Base-by-base conservation (phyloP, 2,888 invertebrate genomes). In the Chromoteleia sp. region DNA sequence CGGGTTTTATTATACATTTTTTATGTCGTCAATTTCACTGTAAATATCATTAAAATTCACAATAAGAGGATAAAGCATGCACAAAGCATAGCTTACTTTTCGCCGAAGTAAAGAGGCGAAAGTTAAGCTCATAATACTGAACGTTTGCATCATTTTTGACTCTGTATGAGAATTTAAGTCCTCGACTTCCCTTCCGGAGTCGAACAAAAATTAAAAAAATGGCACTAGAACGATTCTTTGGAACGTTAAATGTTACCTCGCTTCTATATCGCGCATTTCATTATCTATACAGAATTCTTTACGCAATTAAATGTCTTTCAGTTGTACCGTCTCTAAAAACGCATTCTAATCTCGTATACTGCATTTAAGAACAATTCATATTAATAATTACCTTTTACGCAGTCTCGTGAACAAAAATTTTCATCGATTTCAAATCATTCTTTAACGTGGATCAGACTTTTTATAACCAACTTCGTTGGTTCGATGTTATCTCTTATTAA, bases 31-130 rank as follows among this genome's bases (percentile, higher is more conserved):
- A 68, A 70, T 61, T 45, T 19, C 29, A 70, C 25, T 61, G 76
- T 77, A 77, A 61, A 70, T 77, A 56, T 70, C 76, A 77, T 77
- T 70, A 70, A 77, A 68, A 77, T 70, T 68, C 56, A 70, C 61
- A 61, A 70, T 70, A 77, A 77, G 48, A 61, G 54, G 70, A 70
- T 77, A 45, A 77, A 68, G 59, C 45, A 54, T 59, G 54, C 68
- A 77, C 70, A 70, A 70, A 70, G 77, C 45, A 15, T 21, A 58
- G 67, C 67, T 58, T 50, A 67, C 75, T 65, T 75, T 75, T 67
- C 58, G 30, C 39, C 58, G 12, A 48, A 56, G 56, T 56, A 68
- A 76, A 76, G 77, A 77, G 76, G 54, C 61, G 33, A 52, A n/a
- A 50, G 50, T 61, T 68, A 68, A 76, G 68, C 54, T 61, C 50